Base-by-base conservation (phyloP, 1,140 invertebrate genomes). In the Heliconius congener region DNA sequence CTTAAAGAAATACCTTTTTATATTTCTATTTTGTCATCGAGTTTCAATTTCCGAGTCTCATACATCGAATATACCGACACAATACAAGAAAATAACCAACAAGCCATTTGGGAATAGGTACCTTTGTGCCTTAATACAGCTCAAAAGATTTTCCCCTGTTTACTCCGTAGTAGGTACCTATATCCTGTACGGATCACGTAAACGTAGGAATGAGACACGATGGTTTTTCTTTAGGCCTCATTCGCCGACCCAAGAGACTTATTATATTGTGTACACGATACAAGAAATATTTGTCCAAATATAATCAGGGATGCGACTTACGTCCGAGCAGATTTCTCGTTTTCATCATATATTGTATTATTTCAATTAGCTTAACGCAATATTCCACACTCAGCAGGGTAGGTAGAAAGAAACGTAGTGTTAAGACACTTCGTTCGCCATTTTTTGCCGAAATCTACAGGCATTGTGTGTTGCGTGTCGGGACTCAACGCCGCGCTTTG, bases 251-350 rank as follows among this genome's bases (percentile, higher is more conserved):
- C 91, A 81, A 87, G 91, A 93, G 93, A 92, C 93, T 91, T 94
- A 92, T 94, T 93, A 94, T 87, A 85, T 85, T 93, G 91, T 94
- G 87, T 91, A 93, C 90, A 92, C 87, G 87, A 89, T 85, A 84
- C 87, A 80, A 85, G 85, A 85, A 91, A 93, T 93, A 93, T 92
- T 90, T 92, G 90, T 91, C 86, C 93, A 94, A 94, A 94, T 92
- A 94, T 94, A 94, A 94, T 93, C 91, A 93, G 87, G 90, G 88
- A 88, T 88, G 84, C 84, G 88, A 88, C 86, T 86, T 90, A 84
- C 85, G 87, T 85, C 87, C 91, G 92, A 94, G 92, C 89, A 91
- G 89, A 84, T 85, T 87, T 89, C 86, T 90, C 86, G 86, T 91
- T 92, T 90, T 90, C 89, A 87, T 90, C 84, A 86, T 83, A 87